Percentiles rank a stretch among this genome's conserved stretches.
Conservation (phyloP, 2,113 vertebrate genomes). For the Martes martes region DNA sequence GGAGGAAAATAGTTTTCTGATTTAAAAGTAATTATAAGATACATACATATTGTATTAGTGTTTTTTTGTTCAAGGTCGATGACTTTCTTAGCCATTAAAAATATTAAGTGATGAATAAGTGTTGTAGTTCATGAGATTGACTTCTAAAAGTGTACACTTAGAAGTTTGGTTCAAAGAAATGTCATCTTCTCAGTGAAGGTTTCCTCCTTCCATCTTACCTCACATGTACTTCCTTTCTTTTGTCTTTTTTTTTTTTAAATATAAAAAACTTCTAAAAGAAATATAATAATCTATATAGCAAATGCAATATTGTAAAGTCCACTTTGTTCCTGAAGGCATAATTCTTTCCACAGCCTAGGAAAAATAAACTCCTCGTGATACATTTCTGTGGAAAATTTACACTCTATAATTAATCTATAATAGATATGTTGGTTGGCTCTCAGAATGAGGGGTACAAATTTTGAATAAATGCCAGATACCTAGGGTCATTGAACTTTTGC, state of each 20-base stretch:
- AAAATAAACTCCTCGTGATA: conserved; percentile 36
- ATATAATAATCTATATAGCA: not conserved
- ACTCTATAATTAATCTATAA: conserved; percentile 38
- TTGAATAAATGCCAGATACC: not conserved
- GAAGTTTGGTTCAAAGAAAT: not conserved
- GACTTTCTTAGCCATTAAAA: not conserved
- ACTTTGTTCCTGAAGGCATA: conserved; percentile 13
- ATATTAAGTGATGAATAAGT: not conserved
- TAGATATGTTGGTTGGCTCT: not conserved
- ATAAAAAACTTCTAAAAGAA: conserved; percentile 1
- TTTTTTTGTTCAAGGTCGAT: not conserved
- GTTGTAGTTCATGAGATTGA: not conserved
- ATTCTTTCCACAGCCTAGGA: not conserved
- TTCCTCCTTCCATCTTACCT: not conserved
- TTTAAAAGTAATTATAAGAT: not conserved
- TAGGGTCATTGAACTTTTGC: not conserved
- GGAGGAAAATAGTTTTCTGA: not conserved
- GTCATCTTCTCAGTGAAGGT: not conserved
- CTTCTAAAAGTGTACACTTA: not conserved
- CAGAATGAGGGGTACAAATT: not conserved
- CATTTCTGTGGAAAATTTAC: not conserved
- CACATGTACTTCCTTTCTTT: not conserved
- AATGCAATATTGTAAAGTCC: not conserved
- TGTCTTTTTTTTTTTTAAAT: not conserved
- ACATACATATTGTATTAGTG: not conserved